Evolutionary conservation across 2,797 vertebrate genomes (phyloP).

Genomic region (Lepus townsendii): DNA sequence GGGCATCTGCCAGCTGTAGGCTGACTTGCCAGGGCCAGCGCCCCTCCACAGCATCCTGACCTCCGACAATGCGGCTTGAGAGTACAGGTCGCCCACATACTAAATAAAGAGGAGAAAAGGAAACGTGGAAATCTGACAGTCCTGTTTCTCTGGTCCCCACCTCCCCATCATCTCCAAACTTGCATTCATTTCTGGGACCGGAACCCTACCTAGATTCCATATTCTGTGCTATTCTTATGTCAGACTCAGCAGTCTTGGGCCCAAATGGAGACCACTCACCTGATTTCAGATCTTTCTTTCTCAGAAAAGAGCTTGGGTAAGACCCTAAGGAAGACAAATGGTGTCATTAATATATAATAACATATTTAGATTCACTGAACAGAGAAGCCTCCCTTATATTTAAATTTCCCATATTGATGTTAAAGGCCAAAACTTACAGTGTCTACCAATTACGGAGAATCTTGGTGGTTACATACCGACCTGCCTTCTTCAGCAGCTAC

Average conservation of each 20-base stretch:
- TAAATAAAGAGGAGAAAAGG: conserved; percentile 36
- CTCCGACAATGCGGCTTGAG: not conserved
- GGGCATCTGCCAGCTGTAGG: fast-evolving
- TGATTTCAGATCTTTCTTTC: conserved; percentile 16
- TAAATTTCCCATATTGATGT: not conserved
- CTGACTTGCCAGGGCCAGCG: conserved; percentile 76
- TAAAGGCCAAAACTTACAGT: conserved; percentile 20
- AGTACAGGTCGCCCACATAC: conserved; percentile 55
- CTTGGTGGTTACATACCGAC: not conserved
- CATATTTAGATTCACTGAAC: not conserved
- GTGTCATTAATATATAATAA: conserved; percentile 20
- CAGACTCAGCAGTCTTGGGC: not conserved
- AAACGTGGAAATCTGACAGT: not conserved
- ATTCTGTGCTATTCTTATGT: not conserved
- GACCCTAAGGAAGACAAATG: conserved; percentile 56
- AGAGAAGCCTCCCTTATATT: not conserved
- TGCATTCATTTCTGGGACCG: not conserved
- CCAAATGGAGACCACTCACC: conserved; percentile 61
- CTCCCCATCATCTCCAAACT: not conserved
- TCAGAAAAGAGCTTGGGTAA: not conserved
- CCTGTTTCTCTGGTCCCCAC: not conserved
- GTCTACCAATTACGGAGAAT: not conserved
- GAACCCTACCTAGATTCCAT: not conserved
- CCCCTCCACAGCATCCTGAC: not conserved
- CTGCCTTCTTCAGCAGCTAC: not conserved